A percentile compares a stretch with the other conserved stretches of the same genome.
Evolutionary conservation across 1,140 invertebrate genomes (phyloP).

Genomic region (Eupeodes corollae): DNA sequence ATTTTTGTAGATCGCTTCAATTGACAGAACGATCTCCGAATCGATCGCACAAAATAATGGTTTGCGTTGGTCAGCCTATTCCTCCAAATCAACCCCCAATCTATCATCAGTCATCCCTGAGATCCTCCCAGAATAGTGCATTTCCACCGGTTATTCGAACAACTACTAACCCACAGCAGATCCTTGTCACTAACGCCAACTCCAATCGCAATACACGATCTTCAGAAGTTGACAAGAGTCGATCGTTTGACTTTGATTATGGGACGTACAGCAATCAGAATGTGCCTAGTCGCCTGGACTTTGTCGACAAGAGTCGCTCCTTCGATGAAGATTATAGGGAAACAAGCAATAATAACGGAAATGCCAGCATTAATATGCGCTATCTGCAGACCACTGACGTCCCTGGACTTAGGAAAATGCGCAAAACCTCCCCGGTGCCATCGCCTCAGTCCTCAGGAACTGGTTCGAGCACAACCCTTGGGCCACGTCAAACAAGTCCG

Average conservation of each 20-base stretch:
- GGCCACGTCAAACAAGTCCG: constrained; percentile 24
- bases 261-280: constrained; percentile 27
- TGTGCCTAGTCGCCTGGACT: constrained; percentile 17
- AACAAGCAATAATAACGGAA: constrained; percentile 8
- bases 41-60: constrained; percentile 25
- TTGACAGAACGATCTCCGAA: constrained; percentile 33
- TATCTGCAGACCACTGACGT: constrained; percentile 16
- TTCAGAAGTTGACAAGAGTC: constrained; percentile 28
- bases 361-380: constrained; percentile 6
- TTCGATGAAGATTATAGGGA: constrained; percentile 35
- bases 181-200: constrained; percentile 6
- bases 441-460: constrained; percentile 31
- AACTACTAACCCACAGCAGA: constrained; percentile 8
- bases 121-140: neutral
- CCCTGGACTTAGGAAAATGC: constrained; percentile 2
- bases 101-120: constrained; percentile 13
- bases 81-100: constrained; percentile 10
- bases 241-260: constrained; percentile 34
- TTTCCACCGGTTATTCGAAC: constrained; percentile 19
- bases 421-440: constrained; percentile 10
- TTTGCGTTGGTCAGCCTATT: constrained; percentile 14
- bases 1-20: constrained; percentile 27
- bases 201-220: constrained; percentile 7
- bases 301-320: constrained; percentile 27
- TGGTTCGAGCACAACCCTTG: constrained; percentile 23